Percentiles rank a stretch among this genome's conserved stretches.
These are phyloP conservation scores for Caerostris darwini DNA, from an alignment of 1,140 invertebrate species.

Conservation along the genomic window DNA sequence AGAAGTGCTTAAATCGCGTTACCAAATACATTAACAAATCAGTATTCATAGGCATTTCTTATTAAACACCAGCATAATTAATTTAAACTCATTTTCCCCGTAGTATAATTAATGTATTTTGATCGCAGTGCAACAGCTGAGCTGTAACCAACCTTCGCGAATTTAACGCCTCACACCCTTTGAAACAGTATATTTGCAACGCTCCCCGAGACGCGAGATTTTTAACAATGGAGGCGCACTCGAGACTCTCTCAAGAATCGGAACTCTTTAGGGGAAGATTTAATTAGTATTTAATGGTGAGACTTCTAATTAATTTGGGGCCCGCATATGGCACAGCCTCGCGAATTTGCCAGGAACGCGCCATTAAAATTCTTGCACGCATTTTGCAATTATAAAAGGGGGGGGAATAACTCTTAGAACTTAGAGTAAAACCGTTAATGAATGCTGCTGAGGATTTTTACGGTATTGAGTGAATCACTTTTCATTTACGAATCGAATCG, in stretches of 20 bases:
- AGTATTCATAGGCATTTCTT: too few species aligned
- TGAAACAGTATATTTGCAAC: fast-evolving
- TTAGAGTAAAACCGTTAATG: neutral
- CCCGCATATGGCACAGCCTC: neutral
- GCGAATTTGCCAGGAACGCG: neutral
- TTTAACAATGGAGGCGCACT: neutral
- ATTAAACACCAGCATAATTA: too few species aligned
- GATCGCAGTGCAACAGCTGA: too few species aligned
- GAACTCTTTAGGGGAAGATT: neutral
- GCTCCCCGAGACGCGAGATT: neutral
- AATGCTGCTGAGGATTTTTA: neutral
- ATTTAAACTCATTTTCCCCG: too few species aligned
- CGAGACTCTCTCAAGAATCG: neutral
- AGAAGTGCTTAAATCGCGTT: too few species aligned
- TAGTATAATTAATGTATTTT: too few species aligned
- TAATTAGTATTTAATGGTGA: neutral
- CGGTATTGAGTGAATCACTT: too few species aligned
- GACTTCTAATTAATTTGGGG: neutral
- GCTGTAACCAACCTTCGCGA: too few species aligned
- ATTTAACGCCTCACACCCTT: neutral
- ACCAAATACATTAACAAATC: too few species aligned
- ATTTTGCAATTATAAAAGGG: neutral
- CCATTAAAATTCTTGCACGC: neutral
- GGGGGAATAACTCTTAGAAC: neutral
- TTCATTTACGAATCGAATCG: too few species aligned